Conservation (phyloP, 2,113 vertebrate genomes). For the Nothoprocta pentlandii region DNA sequence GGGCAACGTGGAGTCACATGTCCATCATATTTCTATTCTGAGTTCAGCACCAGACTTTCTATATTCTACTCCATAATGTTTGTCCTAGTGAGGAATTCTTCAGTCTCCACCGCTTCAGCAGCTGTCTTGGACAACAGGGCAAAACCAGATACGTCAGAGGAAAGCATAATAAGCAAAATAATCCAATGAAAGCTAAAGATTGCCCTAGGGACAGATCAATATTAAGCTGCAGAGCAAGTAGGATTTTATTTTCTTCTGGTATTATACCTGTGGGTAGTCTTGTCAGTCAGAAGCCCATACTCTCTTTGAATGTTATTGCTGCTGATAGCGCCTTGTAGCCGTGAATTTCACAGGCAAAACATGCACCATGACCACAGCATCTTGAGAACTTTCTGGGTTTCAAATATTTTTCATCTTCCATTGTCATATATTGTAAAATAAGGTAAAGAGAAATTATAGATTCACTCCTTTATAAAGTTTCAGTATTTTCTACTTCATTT, state of each 20-base stretch:
- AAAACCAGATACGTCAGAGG: background rate
- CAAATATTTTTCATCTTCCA: background rate
- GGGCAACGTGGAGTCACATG: background rate
- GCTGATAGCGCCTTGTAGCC: background rate
- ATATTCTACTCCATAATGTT: background rate
- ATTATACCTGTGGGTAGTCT: background rate
- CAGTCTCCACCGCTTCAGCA: background rate
- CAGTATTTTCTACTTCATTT: background rate
- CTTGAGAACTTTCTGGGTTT: background rate
- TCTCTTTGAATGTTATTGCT: background rate
- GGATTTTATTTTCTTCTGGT: background rate
- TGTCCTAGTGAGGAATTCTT: no score
- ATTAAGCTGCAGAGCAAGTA: background rate
- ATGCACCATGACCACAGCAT: fast-evolving
- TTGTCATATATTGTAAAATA: background rate
- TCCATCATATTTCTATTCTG: background rate
- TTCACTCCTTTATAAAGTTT: background rate
- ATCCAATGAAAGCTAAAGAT: background rate
- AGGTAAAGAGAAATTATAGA: background rate
- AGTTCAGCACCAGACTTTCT: background rate
- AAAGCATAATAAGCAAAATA: background rate
- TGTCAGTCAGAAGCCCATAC: background rate
- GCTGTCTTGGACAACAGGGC: background rate
- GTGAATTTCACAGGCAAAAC: background rate
- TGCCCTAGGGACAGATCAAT: background rate